These are phyloP conservation scores for Mus spicilegus DNA, from an alignment of 2,113 vertebrate species.

Conservation along the genomic window DNA sequence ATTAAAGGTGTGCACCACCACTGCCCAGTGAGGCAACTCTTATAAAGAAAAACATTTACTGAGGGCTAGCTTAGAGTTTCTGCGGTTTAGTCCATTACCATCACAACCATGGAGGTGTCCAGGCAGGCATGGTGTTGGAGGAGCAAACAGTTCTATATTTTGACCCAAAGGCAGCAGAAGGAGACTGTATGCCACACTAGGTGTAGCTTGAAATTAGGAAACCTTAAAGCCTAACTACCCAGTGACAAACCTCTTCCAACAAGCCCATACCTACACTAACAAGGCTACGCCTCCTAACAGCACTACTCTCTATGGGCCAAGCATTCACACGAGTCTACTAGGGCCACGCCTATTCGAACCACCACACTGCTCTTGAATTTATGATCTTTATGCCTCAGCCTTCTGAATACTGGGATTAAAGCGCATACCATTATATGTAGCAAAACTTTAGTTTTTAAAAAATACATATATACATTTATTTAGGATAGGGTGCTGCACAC, in stretches of 20 bases:
- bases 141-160: not conserved
- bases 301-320: not conserved
- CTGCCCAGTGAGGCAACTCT: not conserved
- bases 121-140: not conserved
- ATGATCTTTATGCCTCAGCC: not conserved
- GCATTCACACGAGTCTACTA: not conserved
- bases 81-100: not conserved
- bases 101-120: not conserved
- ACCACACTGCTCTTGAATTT: not conserved
- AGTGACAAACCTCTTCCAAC: not conserved
- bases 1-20: no score
- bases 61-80: not conserved
- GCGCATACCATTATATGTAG: not conserved
- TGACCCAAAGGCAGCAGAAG: not conserved
- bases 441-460: not conserved
- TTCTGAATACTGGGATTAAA: not conserved
- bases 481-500: not conserved
- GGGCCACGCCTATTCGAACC: not conserved
- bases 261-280: not conserved
- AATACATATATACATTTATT: not conserved
- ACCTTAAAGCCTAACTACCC: not conserved
- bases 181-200: not conserved
- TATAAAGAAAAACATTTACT: not conserved
- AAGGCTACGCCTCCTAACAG: not conserved
- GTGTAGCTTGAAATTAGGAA: not conserved